Conservation (phyloP, 2,113 vertebrate genomes). For the Ptychochromis oligacanthus region DNA sequence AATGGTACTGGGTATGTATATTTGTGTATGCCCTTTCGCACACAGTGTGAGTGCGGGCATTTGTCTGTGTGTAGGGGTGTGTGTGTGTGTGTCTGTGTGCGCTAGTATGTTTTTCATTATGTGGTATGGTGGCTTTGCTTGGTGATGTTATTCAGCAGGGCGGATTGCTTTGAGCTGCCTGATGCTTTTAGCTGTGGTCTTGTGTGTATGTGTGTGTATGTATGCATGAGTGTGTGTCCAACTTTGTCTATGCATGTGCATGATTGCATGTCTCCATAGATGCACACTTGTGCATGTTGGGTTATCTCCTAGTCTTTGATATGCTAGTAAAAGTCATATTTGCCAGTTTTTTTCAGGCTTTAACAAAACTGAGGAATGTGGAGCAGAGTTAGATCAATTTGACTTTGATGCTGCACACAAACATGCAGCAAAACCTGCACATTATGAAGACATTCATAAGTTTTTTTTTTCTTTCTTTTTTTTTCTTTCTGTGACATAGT, state of each 20-base stretch:
- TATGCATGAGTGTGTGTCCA: constrained; percentile 22
- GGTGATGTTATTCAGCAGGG: constrained; percentile 71
- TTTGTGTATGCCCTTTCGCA: not conserved
- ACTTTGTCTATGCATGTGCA: constrained; percentile 29
- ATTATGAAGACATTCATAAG: constrained; percentile 11
- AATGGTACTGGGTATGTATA: not conserved
- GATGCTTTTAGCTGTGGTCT: constrained; percentile 75
- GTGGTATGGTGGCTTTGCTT: constrained; percentile 65
- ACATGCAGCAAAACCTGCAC: constrained; percentile 19
- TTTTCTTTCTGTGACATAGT: constrained; percentile 23
- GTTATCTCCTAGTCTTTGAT: constrained; percentile 60
- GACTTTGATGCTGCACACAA: constrained; percentile 25
- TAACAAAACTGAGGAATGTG: constrained; percentile 55
- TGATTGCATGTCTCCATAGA: constrained; percentile 15
- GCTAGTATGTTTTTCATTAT: constrained; percentile 72
- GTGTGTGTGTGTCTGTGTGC: constrained; percentile 41
- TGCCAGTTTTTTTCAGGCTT: constrained; percentile 16
- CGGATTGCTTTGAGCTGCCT: constrained; percentile 69
- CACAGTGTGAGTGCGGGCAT: not conserved
- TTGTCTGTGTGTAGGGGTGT: constrained; percentile 17
- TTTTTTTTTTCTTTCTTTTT: not conserved
- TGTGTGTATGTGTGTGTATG: constrained; percentile 4
- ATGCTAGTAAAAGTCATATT: constrained; percentile 53
- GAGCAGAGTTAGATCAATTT: constrained; percentile 48
- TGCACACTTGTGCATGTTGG: constrained; percentile 18